Evolutionary conservation across 2,113 vertebrate genomes (phyloP), one percentile per base, ranked within the genome.

Genomic region (Chascanopsetta lugubris): DNA sequence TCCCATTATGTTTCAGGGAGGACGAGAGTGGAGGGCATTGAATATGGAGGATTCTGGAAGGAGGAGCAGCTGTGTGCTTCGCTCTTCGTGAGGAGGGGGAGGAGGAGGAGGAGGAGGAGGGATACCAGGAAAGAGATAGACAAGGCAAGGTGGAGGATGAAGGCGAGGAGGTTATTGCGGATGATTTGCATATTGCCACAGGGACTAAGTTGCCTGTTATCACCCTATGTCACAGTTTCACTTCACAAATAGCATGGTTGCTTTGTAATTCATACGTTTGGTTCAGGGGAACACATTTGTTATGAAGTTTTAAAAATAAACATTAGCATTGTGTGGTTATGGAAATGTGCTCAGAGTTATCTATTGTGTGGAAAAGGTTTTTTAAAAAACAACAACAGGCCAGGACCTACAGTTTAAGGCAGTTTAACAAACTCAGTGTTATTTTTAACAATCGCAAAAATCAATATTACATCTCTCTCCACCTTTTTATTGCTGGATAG

Each of bases 101-200:
- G 61, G 62, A 26, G 13, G 29, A 29, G 34, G 5, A n/a, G 1
- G 26, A 40, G 18, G n/a, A n/a, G n/a, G n/a, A 34, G 3, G 42
- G 49, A 30, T 5, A 30, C 29, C 29, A 30, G 29, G 32, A 7
- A 26, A 0, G 32, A 46, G 4, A 36, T 2, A 69, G 54, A 56
- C 49, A 61, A 60, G 43, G 15, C 60, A 69, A 60, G 34, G 69
- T 49, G 61, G 54, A 26, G 36, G 68, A 73, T 42, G 54, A 46
- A 54, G 60, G 46, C 40, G 57, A 60, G 38, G 30, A 78, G 56
- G 80, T 72, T 78, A 64, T 45, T 81, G 76, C 60, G 62, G 61
- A 71, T n/a, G 57, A 88, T 90, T 87, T 83, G 79, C 83, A 83
- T 82, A 85, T 78, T 76, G 72, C 78, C 75, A 61, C 63, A 63